Conservation (phyloP, 2,113 vertebrate genomes). For the Corvus moneduloides region DNA sequence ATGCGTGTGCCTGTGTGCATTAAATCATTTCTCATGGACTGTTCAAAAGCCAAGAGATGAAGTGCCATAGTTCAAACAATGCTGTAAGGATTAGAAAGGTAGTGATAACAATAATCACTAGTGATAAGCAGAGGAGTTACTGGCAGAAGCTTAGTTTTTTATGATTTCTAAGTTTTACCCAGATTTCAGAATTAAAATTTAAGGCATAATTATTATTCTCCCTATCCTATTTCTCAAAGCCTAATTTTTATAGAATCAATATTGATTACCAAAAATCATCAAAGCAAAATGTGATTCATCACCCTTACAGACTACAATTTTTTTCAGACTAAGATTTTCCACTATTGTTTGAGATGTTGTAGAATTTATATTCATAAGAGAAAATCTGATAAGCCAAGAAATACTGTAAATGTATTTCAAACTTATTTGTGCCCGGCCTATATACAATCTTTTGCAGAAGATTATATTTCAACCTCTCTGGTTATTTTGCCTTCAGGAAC, state of each 20-base stretch:
- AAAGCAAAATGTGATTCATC: neutral
- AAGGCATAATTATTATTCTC: neutral
- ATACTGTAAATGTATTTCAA: constrained; percentile 56
- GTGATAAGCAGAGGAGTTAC: neutral
- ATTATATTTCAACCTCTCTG: constrained; percentile 23
- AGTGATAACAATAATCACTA: neutral
- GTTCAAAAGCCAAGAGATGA: neutral
- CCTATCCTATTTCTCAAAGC: neutral
- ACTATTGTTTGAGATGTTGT: neutral
- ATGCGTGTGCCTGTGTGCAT: neutral
- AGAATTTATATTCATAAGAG: constrained; percentile 42
- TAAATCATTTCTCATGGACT: neutral
- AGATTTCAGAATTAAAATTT: neutral
- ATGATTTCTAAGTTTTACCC: neutral
- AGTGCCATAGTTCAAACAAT: neutral
- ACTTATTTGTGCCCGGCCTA: neutral
- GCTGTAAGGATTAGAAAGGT: neutral
- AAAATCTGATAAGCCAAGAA: constrained; percentile 42
- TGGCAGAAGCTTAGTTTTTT: neutral
- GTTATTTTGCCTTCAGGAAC: neutral
- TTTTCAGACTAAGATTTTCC: neutral
- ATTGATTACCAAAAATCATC: neutral
- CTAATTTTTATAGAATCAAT: neutral
- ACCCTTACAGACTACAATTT: neutral
- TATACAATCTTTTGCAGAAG: neutral